phyloP scores from a whole-genome alignment of 2,888 invertebrate species.

The Eupelmus urozonus region DNA sequence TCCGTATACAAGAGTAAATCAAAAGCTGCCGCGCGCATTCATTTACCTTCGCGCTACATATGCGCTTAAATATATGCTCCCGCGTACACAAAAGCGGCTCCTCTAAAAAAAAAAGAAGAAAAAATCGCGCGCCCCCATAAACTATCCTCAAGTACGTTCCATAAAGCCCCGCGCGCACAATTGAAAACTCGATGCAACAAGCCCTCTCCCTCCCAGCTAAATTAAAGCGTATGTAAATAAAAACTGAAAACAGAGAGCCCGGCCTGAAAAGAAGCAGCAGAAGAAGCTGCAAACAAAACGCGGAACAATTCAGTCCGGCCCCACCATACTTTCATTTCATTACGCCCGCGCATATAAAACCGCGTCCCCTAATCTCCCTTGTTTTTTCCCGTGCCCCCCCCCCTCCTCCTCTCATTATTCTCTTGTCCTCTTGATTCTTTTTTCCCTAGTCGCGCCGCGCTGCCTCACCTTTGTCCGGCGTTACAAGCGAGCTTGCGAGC shows the following conservation, averaged over 20 bases:
- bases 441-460: slow-evolving; percentile 1
- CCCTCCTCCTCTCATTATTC: slow-evolving; percentile 31
- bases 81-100: too few relatives aligned
- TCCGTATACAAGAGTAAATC: too few relatives aligned
- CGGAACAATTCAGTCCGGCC: background rate
- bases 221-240: slow-evolving; percentile 49
- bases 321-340: slow-evolving; percentile 49
- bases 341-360: slow-evolving; percentile 24
- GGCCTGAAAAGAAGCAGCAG: background rate
- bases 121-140: slow-evolving; percentile 22
- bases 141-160: slow-evolving; percentile 35
- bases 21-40: background rate
- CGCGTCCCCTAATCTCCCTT: slow-evolving; percentile 20
- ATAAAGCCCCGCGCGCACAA: slow-evolving; percentile 33
- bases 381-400: background rate
- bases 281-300: slow-evolving; percentile 16
- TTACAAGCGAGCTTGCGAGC: background rate
- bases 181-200: slow-evolving; percentile 47
- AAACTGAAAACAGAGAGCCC: slow-evolving; percentile 1
- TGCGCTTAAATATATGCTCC: background rate
- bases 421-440: slow-evolving; percentile 7
- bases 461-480: background rate
- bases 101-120: background rate
- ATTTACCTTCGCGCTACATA: background rate
- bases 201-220: slow-evolving; percentile 13